A percentile compares a stretch with the other conserved stretches of the same genome.
These are phyloP conservation scores for Butorides virescens DNA, from an alignment of 2,113 vertebrate genomes.

Conservation along the genomic window DNA sequence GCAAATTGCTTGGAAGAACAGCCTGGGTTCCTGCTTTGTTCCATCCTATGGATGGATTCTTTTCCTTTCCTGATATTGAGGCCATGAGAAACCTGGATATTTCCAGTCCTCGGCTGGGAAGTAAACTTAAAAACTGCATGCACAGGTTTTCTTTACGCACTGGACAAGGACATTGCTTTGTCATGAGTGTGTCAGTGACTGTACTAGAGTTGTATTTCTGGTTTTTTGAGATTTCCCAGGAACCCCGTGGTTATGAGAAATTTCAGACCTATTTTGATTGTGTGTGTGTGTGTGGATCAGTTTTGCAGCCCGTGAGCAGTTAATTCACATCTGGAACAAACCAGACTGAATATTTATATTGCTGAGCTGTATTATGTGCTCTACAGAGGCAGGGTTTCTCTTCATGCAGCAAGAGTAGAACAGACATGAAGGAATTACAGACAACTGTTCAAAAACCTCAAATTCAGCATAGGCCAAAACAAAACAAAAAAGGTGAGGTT, in stretches of 20 bases:
- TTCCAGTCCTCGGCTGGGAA: not conserved
- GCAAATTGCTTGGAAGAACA: not conserved
- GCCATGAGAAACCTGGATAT: not conserved
- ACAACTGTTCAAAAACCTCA: not conserved
- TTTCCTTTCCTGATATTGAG: not conserved
- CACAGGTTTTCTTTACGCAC: not conserved
- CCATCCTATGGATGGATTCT: not conserved
- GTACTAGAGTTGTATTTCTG: not conserved
- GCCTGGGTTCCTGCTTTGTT: not conserved
- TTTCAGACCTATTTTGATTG: not conserved
- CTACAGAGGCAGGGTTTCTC: not conserved
- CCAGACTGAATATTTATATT: not conserved
- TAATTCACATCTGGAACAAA: not conserved
- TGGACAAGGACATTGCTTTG: not conserved
- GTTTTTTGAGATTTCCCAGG: not conserved
- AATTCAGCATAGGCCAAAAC: not conserved
- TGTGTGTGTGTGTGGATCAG: not conserved
- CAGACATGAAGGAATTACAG: not conserved
- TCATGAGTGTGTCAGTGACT: not conserved
- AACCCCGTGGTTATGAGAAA: not conserved
- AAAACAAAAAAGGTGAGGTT: not conserved
- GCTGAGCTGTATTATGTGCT: not conserved
- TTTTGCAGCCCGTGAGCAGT: not conserved
- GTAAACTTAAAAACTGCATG: not conserved
- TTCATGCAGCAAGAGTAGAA: not conserved